phyloP scores from a whole-genome alignment of 1,140 invertebrate species.

The Micrasema longulum region DNA sequence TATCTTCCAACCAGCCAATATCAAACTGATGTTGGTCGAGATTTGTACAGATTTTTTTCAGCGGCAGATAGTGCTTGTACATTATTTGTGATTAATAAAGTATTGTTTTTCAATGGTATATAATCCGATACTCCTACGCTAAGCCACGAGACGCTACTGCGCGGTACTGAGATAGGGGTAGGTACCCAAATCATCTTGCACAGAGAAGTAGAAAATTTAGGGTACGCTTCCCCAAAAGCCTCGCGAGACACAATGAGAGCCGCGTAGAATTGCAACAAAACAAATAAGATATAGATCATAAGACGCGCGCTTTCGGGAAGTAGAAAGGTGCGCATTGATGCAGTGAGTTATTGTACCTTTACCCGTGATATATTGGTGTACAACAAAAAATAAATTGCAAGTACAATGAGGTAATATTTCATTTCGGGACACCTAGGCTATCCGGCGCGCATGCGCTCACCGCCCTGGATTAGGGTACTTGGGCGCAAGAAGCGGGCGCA shows the following conservation, averaged over 20 bases:
- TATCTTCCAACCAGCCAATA: too few relatives aligned
- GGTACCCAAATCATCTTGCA: constrained; percentile 43
- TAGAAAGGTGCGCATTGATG: constrained; percentile 50
- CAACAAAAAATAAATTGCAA: constrained; percentile 51
- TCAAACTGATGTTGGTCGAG: too few relatives aligned
- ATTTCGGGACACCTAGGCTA: constrained; percentile 49
- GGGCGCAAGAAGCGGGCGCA: constrained; percentile 1
- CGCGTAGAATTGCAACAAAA: constrained; percentile 53
- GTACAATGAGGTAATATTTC: constrained; percentile 52
- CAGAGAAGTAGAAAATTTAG: constrained; percentile 33
- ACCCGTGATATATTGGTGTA: constrained; percentile 51
- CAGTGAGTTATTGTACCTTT: constrained; percentile 54
- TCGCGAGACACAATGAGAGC: constrained; percentile 44
- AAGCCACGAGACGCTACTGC: too few relatives aligned
- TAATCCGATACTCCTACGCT: too few relatives aligned
- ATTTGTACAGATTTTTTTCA: too few relatives aligned
- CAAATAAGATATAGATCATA: constrained; percentile 55
- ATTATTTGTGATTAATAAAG: too few relatives aligned
- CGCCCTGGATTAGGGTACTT: constrained; percentile 30
- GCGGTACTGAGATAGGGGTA: too few relatives aligned
- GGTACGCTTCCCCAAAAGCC: background rate
- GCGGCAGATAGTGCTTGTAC: too few relatives aligned
- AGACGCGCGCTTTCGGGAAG: constrained; percentile 38
- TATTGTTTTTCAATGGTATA: too few relatives aligned
- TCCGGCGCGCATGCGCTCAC: constrained; percentile 40